Base-by-base conservation (phyloP, 1,140 invertebrate genomes). In the Papilio helenus region DNA sequence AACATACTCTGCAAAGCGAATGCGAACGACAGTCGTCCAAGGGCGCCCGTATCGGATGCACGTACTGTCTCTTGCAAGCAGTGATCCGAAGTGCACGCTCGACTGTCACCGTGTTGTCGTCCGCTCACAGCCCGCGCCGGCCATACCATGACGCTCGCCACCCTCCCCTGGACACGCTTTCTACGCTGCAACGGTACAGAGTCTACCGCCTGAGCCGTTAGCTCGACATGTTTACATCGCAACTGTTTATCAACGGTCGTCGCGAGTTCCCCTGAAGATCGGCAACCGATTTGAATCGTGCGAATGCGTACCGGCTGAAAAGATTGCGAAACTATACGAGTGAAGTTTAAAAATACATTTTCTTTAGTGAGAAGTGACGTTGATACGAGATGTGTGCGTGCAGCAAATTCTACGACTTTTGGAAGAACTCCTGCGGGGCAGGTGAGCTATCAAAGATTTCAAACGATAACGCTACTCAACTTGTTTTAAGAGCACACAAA, bases 281-380 rank as follows among this genome's bases (percentile, higher is more conserved):
- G 76, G 84, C 86, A 86, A 86, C 85, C 61, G 26, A 86, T 89
- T 79, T 86, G 81, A 87, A 88, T 85, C 81, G 87, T 84, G 84
- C 84, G 82, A 88, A 87, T 87, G 83, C 87, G 84, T 85, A 86
- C 84, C 82, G 83, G 85, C 85, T 90, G 89, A 90, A 89, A 65
- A 89, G 83, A 87, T 93, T 93, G 89, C 92, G 90, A 92, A 94
- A 94, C 93, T 91, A 82, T 93, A 92, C 88, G 87, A 90, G 93
- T 94, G 91, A 92, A 94, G 90, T 94, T 93, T 93, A 94, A 90
- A 93, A 92, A 93, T 93, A 94, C 89, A 93, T 92, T 92, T 86
- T 88, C 90, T 86, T 86, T 87, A 87, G 90, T 90, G 89, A 82
- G 83, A 81, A 88, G 93, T 90, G 91, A 90, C 88, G 87, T 83